A percentile compares a stretch with the other conserved stretches of the same genome.
Evolutionary conservation across 2,888 invertebrate genomes (phyloP).

Genomic region (Meliscaeva auricollis): DNA sequence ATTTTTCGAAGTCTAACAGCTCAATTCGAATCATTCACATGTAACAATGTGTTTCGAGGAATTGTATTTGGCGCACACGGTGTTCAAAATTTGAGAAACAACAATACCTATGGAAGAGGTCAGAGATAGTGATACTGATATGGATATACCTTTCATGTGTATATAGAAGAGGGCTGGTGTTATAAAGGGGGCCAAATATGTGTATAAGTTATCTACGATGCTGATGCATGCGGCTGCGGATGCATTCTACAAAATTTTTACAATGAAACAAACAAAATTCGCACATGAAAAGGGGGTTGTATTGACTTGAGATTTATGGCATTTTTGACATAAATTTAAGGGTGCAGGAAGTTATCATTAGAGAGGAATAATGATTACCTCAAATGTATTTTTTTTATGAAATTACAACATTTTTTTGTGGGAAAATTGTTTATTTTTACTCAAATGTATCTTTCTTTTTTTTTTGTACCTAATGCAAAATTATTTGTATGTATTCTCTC

Average conservation of each 20-base stretch:
- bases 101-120: conserved; percentile 24
- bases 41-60: conserved; percentile 44
- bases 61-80: conserved; percentile 36
- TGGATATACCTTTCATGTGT: neutral
- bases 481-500: too few relatives aligned
- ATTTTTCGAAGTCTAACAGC: conserved; percentile 75
- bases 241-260: conserved; percentile 35
- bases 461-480: neutral
- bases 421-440: conserved; percentile 10
- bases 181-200: conserved; percentile 69
- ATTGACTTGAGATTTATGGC: conserved; percentile 69
- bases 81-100: conserved; percentile 17
- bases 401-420: neutral
- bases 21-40: conserved; percentile 63
- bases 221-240: conserved; percentile 52
- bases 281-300: conserved; percentile 62
- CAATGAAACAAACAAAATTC: conserved; percentile 36
- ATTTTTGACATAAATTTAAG: conserved; percentile 52
- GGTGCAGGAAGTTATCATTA: conserved; percentile 36
- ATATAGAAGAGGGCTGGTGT: conserved; percentile 38
- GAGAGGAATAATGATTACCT: conserved; percentile 14
- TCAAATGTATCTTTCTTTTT: neutral
- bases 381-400: neutral
- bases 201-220: conserved; percentile 42
- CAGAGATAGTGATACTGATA: conserved; percentile 46